phyloP scores from a whole-genome alignment of 1,140 invertebrate genomes.

The Drosophila lini region DNA sequence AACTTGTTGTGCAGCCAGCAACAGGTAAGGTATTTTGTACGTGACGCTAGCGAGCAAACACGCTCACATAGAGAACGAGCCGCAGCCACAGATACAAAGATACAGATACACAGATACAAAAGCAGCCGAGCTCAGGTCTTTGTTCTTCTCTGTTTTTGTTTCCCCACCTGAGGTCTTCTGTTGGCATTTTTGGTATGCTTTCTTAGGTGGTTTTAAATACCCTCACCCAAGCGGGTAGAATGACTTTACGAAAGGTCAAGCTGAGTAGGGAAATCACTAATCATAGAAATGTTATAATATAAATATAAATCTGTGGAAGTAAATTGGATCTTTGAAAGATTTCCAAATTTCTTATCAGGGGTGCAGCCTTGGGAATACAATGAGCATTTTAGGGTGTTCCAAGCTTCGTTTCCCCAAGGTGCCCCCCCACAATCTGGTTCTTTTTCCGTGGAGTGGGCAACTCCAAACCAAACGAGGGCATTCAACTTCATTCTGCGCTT shows the following conservation, averaged over 20 bases:
- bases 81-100: slow-evolving; percentile 19
- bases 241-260: background rate
- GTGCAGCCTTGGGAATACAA: background rate
- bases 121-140: slow-evolving; percentile 25
- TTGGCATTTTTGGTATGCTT: slow-evolving; percentile 48
- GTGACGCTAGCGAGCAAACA: slow-evolving; percentile 28
- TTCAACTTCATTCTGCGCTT: slow-evolving; percentile 62
- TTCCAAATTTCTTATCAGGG: background rate
- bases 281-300: background rate
- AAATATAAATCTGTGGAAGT: background rate
- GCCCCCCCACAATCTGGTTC: slow-evolving; percentile 27
- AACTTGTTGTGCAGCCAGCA: slow-evolving; percentile 47
- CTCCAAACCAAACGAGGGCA: slow-evolving; percentile 59
- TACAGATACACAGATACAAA: slow-evolving; percentile 18
- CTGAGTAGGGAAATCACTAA: background rate
- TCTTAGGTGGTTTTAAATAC: slow-evolving; percentile 36
- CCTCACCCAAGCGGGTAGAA: slow-evolving; percentile 2
- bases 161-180: slow-evolving; percentile 31
- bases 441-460: slow-evolving; percentile 34
- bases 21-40: slow-evolving; percentile 41
- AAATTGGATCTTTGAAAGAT: background rate
- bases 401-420: slow-evolving; percentile 1
- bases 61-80: slow-evolving; percentile 4
- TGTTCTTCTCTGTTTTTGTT: slow-evolving; percentile 30
- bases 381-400: background rate